Conservation (phyloP, 2,797 vertebrate species). For the Echiichthys vipera region DNA sequence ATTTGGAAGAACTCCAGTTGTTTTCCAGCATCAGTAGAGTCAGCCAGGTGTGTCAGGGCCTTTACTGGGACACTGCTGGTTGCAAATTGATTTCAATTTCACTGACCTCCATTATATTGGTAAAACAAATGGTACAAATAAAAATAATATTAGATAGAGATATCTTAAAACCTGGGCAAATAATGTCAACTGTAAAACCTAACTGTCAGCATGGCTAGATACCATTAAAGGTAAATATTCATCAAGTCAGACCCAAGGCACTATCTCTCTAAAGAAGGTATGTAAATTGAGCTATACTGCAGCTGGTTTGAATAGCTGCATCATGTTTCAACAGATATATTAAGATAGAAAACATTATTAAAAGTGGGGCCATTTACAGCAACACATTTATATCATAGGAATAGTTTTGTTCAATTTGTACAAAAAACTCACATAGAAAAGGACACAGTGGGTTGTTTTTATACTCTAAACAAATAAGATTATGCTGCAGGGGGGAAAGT, state of each 20-base stretch:
- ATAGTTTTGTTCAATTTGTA: too few species aligned
- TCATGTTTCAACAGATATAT: conserved; percentile 10
- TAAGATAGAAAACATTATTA: conserved; percentile 3
- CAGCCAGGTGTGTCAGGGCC: too few species aligned
- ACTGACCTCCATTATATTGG: background rate
- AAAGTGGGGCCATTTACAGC: background rate
- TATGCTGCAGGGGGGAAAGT: background rate
- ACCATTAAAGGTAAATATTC: conserved; percentile 11
- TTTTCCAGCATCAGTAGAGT: background rate
- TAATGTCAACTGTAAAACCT: background rate
- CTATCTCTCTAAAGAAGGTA: background rate
- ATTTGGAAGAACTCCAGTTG: background rate
- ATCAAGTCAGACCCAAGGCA: background rate
- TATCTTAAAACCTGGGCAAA: background rate
- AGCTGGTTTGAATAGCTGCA: background rate
- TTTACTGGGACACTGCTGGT: background rate
- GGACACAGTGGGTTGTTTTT: too few species aligned
- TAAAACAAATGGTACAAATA: background rate
- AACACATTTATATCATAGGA: background rate
- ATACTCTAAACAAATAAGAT: background rate
- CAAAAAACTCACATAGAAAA: too few species aligned
- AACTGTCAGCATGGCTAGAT: background rate
- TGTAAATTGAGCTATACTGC: conserved; percentile 2
- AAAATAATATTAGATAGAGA: background rate
- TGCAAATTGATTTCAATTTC: background rate